Evolutionary conservation across 2,797 vertebrate species (phyloP), one percentile per base, ranked within the genome.

Genomic region (Acanthurus leucopareius): DNA sequence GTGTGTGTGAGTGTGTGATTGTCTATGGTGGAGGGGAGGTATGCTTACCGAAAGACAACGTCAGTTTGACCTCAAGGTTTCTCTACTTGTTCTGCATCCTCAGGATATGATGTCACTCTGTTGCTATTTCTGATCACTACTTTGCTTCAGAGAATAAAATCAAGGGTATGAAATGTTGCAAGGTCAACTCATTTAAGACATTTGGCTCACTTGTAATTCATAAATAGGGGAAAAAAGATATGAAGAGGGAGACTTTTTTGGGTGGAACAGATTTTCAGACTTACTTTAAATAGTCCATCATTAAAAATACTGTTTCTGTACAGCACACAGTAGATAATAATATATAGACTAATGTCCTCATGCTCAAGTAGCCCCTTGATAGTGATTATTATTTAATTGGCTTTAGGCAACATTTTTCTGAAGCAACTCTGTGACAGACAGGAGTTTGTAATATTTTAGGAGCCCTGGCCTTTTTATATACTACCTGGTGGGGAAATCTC

Each of bases 401-500:
- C 72, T 75, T 9, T 14, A 47, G 59, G 66, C 42, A 16, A 76
- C 38, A 63, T 80, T 77, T 62, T 57, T 75, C 47, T 54, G 35
- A 68, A 80, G 67, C 53, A 69, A 25, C 42, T 78, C 57, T 25
- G 20, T 87, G 73, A 87, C 84, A 85, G 76, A 83, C 69, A 77
- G 72, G 64, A 80, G 56, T 85, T 77, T 77, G 68, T 65, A 67
- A 83, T 90, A 87, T 89, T 92, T 91, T 76, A 74, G 85, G 76
- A 88, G 69, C 69, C 19, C 20, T 84, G 79, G 77, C 83, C 82
- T 88, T 87, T 87, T 85, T 71, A 59, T 77, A 63, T 77, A 74
- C 87, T 80, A 83, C 88, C 82, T 76, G 65, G 68, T 84, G 85
- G 85, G 88, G 74, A 92, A 81, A 90, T 92, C 88, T 91, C 84